Percentiles rank a stretch among this genome's conserved stretches.
Conservation (phyloP, 1,140 invertebrate species). For the Lepidurus arcticus region DNA sequence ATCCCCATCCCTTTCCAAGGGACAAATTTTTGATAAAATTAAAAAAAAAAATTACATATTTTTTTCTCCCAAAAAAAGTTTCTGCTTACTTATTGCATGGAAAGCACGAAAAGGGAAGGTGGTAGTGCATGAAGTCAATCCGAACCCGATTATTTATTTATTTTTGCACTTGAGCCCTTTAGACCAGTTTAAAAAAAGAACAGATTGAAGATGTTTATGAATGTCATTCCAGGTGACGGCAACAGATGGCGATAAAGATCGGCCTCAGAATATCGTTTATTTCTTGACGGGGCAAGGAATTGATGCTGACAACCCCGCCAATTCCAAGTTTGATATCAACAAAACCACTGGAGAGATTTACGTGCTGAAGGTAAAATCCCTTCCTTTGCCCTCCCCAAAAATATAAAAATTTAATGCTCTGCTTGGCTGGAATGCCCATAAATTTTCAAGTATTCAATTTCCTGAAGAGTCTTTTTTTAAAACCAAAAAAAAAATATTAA, state of each 20-base stretch:
- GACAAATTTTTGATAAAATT: no score
- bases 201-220: conserved; percentile 14
- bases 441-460: no score
- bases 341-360: conserved; percentile 88
- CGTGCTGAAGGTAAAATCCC: conserved; percentile 69
- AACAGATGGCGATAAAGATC: conserved; percentile 89
- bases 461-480: no score
- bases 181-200: not conserved
- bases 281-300: conserved; percentile 94
- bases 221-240: conserved; percentile 70
- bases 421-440: no score
- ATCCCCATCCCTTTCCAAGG: not conserved
- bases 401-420: no score
- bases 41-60: conserved; percentile 18
- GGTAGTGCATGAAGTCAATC: not conserved
- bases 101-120: not conserved
- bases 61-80: not conserved
- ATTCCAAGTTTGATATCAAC: conserved; percentile 95
- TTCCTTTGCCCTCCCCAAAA: no score
- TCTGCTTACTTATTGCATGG: not conserved
- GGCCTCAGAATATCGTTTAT: conserved; percentile 92
- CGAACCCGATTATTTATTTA: not conserved
- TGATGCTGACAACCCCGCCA: conserved; percentile 85
- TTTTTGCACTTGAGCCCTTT: not conserved
- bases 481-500: no score